Evolutionary conservation across 1,140 invertebrate species (phyloP).

Genomic region (Macrotrachela quadricornifera): DNA sequence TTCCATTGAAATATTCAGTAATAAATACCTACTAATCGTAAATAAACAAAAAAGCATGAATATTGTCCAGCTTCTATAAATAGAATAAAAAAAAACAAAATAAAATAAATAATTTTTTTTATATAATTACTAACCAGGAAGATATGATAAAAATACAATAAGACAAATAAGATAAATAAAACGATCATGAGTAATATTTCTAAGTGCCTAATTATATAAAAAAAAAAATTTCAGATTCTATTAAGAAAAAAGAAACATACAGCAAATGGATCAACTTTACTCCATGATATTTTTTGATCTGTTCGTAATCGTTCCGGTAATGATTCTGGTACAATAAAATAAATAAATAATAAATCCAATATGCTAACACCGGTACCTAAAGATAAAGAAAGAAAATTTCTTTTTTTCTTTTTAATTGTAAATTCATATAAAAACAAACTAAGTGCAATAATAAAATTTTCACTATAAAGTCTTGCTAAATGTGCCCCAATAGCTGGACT

Average conservation of each 20-base stretch:
- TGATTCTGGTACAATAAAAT: constrained; percentile 90
- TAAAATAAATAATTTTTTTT: too few relatives aligned
- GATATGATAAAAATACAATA: constrained; percentile 19
- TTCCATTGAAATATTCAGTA: too few relatives aligned
- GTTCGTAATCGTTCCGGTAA: constrained; percentile 48
- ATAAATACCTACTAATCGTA: constrained; percentile 43
- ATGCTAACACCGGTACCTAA: constrained; percentile 57
- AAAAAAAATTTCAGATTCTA: neutral
- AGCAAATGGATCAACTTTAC: constrained; percentile 86
- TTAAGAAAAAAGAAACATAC: constrained; percentile 19
- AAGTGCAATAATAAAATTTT: constrained; percentile 78
- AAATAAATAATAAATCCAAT: constrained; percentile 89
- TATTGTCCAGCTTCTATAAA: constrained; percentile 68
- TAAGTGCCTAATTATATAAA: neutral
- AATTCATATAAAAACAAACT: constrained; percentile 21
- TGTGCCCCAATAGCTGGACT: constrained; percentile 87
- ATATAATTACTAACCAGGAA: too few relatives aligned
- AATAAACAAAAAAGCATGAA: constrained; percentile 97
- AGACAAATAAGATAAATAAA: constrained; percentile 4
- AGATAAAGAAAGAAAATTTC: too few relatives aligned
- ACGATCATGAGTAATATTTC: constrained; percentile 1
- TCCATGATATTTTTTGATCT: constrained; percentile 37
- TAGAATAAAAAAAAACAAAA: constrained; percentile 9
- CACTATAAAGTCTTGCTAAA: constrained; percentile 63
- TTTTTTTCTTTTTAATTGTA: too few relatives aligned